Evolutionary conservation across 2,888 invertebrate genomes (phyloP).

Genomic region (Tetramorium bicarinatum): DNA sequence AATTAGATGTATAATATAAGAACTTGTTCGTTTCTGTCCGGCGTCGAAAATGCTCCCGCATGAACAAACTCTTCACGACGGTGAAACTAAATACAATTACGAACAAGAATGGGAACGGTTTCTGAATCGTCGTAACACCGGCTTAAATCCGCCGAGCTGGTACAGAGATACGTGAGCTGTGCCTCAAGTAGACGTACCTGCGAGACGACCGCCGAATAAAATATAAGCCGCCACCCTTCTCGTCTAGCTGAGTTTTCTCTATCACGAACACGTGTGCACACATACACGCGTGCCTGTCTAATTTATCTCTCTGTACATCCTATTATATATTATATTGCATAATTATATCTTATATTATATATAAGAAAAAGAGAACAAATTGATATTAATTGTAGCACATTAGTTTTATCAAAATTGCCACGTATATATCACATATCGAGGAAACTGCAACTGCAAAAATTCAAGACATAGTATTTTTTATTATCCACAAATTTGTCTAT

Average conservation of each 20-base stretch:
- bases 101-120: conserved; percentile 43
- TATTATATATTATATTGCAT: conserved; percentile 18
- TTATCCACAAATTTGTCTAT: background rate
- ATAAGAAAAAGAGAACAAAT: conserved; percentile 4
- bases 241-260: conserved; percentile 30
- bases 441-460: background rate
- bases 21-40: conserved; percentile 10
- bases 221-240: conserved; percentile 37
- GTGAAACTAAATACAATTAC: conserved; percentile 56
- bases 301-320: conserved; percentile 30
- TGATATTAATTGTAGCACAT: background rate
- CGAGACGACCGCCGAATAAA: conserved; percentile 49
- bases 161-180: conserved; percentile 57
- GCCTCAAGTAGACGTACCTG: conserved; percentile 40
- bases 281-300: background rate
- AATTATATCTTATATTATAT: background rate
- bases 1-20: conserved; percentile 24
- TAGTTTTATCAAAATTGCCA: background rate
- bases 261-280: conserved; percentile 4
- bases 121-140: conserved; percentile 51
- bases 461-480: background rate
- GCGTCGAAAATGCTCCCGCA: conserved; percentile 3
- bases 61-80: conserved; percentile 17
- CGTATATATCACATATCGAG: background rate
- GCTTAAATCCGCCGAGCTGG: conserved; percentile 50